Evolutionary conservation across 2,888 invertebrate species (phyloP).

Genomic region (Drosophila sordidapex): DNA sequence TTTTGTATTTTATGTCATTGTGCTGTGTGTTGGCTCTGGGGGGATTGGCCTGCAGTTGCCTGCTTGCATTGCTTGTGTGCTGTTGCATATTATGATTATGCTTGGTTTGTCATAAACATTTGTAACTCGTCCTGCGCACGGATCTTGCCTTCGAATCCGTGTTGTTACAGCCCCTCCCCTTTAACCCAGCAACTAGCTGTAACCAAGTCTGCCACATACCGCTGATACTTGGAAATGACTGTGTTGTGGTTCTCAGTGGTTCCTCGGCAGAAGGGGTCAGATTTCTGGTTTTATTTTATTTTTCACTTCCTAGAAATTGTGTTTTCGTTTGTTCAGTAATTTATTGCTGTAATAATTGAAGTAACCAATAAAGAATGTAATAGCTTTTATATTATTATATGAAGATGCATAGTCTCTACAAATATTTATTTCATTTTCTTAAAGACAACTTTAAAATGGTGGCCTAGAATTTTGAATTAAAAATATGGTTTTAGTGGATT

Average conservation of each 20-base stretch:
- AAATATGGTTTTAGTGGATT: not conserved
- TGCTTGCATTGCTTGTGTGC: constrained; percentile 53
- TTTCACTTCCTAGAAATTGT: not conserved
- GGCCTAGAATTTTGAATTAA: not conserved
- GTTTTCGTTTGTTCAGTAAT: not conserved
- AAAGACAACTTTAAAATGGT: not conserved
- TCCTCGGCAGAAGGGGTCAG: constrained; percentile 14
- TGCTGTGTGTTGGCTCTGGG: constrained; percentile 31
- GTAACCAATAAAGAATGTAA: not conserved
- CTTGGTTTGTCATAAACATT: constrained; percentile 80
- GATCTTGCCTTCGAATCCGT: constrained; percentile 14
- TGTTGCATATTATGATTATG: constrained; percentile 72
- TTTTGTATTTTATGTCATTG: constrained; percentile 52
- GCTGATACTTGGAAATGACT: constrained; percentile 23
- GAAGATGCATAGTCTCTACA: not conserved
- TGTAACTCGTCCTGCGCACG: constrained; percentile 64
- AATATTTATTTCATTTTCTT: not conserved
- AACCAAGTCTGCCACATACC: constrained; percentile 19
- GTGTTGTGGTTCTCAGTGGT: constrained; percentile 23
- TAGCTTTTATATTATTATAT: not conserved
- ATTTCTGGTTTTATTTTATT: constrained; percentile 1
- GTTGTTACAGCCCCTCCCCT: constrained; percentile 1
- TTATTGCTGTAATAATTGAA: not conserved
- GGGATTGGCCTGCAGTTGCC: constrained; percentile 43
- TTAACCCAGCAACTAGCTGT: not conserved